Evolutionary conservation across 2,888 invertebrate species (phyloP).

Genomic region (Pegoplata infirma): DNA sequence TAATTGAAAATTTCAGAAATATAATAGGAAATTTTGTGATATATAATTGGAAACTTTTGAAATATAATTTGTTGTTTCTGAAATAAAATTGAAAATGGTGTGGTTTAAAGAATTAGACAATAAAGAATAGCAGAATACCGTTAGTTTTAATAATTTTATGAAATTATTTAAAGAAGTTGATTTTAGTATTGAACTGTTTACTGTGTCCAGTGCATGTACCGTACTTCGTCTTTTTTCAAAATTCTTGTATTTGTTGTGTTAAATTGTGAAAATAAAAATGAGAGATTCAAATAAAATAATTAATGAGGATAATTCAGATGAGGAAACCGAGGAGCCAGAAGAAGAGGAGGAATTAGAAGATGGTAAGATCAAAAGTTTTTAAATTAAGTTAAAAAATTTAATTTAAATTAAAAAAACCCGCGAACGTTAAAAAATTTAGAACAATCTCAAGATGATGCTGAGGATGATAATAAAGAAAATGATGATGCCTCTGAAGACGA

Average conservation of each 20-base stretch:
- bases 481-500: conserved; percentile 10
- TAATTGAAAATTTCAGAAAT: too few relatives aligned
- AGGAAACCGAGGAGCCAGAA: background rate
- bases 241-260: background rate
- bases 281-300: background rate
- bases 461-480: conserved; percentile 7
- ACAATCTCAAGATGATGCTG: conserved; percentile 21
- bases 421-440: background rate
- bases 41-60: too few relatives aligned
- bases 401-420: background rate
- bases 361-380: conserved; percentile 13
- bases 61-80: too few relatives aligned
- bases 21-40: too few relatives aligned
- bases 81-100: too few relatives aligned
- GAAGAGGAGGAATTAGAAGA: conserved; percentile 12
- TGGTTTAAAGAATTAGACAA: background rate
- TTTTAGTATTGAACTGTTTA: background rate
- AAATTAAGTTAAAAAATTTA: background rate
- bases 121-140: background rate
- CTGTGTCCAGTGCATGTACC: background rate
- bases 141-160: background rate
- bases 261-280: background rate
- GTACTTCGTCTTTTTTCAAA: too few relatives aligned
- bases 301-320: background rate
- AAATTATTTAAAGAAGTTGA: background rate